Evolutionary conservation across 2,797 vertebrate genomes (phyloP).

Genomic region (Chrysocyon brachyurus): DNA sequence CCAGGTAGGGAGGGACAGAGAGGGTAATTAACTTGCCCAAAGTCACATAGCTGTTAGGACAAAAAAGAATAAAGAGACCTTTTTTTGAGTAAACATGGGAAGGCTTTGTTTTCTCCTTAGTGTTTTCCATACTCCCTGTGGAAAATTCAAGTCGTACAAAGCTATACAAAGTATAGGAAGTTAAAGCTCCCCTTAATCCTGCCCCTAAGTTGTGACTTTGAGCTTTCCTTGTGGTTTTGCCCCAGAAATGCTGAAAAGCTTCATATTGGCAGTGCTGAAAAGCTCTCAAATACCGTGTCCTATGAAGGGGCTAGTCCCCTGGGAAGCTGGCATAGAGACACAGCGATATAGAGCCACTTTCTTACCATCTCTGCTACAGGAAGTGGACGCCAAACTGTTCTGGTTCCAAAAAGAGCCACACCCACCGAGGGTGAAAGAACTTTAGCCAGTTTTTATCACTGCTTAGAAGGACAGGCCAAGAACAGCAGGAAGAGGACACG

Average conservation of each 20-base stretch:
- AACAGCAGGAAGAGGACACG: constrained; percentile 39
- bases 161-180: background rate
- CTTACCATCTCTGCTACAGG: constrained; percentile 57
- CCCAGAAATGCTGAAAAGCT: background rate
- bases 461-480: constrained; percentile 29
- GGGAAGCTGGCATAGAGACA: constrained; percentile 12
- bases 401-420: constrained; percentile 61
- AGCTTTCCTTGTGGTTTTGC: background rate
- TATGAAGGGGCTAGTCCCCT: background rate
- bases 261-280: background rate
- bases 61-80: background rate
- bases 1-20: constrained; percentile 38
- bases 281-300: background rate
- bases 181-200: background rate
- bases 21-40: constrained; percentile 39
- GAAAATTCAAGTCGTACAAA: background rate
- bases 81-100: constrained; percentile 23
- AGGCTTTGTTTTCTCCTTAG: background rate
- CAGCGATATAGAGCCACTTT: background rate
- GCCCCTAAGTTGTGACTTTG: background rate
- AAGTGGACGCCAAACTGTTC: background rate
- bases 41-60: background rate
- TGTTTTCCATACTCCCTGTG: background rate
- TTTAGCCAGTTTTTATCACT: background rate
- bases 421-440: constrained; percentile 49